Conservation (phyloP, 2,113 vertebrate genomes). For the Casuarius casuarius region DNA sequence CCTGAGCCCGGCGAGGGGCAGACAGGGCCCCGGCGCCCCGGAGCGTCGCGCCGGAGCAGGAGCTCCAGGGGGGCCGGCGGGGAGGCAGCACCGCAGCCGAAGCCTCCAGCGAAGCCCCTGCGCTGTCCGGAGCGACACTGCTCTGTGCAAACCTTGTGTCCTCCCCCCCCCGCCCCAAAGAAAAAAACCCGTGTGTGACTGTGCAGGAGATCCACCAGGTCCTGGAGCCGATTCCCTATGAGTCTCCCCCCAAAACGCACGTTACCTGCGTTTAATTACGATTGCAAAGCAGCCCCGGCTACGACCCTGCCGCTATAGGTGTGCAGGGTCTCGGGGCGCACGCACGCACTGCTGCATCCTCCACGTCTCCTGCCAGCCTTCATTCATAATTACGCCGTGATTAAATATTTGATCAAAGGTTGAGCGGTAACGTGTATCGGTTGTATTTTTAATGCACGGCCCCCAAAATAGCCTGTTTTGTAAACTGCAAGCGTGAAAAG, state of each 20-base stretch:
- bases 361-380: not conserved
- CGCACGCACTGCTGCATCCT: not conserved
- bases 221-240: not conserved
- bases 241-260: not conserved
- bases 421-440: not conserved
- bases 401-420: slow-evolving; percentile 52
- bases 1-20: too few species aligned
- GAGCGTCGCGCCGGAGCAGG: too few species aligned
- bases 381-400: slow-evolving; percentile 50
- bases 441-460: slow-evolving; percentile 31
- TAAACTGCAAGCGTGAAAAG: slow-evolving; percentile 38
- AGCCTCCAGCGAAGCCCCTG: too few species aligned
- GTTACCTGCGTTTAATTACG: not conserved
- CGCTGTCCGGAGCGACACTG: not conserved
- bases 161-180: not conserved
- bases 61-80: too few species aligned
- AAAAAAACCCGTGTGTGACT: not conserved
- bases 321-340: not conserved
- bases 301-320: not conserved
- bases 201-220: not conserved
- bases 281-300: not conserved
- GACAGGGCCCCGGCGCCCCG: too few species aligned
- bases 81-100: too few species aligned
- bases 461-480: slow-evolving; percentile 49
- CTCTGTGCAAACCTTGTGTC: not conserved